Conservation (phyloP, 2,797 vertebrate species). For the Parotocinclus haroldoi region DNA sequence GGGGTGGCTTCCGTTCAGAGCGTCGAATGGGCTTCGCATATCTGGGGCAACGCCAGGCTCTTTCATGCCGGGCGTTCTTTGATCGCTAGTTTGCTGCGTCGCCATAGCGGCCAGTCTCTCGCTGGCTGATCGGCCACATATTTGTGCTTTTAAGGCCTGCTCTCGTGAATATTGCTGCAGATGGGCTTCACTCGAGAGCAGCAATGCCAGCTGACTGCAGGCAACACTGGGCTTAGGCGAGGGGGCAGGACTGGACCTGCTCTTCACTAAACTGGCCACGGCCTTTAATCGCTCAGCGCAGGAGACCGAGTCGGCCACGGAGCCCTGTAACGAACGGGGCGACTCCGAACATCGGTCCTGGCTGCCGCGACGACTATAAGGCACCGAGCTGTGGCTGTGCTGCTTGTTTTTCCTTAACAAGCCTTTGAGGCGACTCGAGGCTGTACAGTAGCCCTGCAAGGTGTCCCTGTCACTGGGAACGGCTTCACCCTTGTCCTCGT, state of each 20-base stretch:
- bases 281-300: constrained; percentile 93
- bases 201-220: constrained; percentile 94
- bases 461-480: constrained; percentile 81
- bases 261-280: constrained; percentile 94
- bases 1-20: constrained; percentile 76
- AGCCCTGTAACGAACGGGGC: constrained; percentile 75
- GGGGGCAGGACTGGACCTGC: constrained; percentile 88
- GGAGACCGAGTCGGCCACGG: constrained; percentile 81
- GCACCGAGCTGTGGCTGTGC: constrained; percentile 81
- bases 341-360: constrained; percentile 85
- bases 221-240: constrained; percentile 96
- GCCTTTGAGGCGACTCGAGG: constrained; percentile 92
- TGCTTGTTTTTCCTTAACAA: constrained; percentile 91
- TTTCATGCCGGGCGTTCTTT: constrained; percentile 76
- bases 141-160: constrained; percentile 94
- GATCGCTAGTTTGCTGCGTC: constrained; percentile 79
- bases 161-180: constrained; percentile 97
- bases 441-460: constrained; percentile 84
- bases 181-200: constrained; percentile 96
- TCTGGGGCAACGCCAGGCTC: constrained; percentile 74
- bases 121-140: constrained; percentile 88
- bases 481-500: constrained; percentile 68
- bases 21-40: constrained; percentile 75
- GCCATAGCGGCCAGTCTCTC: constrained; percentile 96
- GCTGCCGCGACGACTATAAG: constrained; percentile 75